phyloP scores from a whole-genome alignment of 2,888 invertebrate species.

The Eustalomyia histrio region DNA sequence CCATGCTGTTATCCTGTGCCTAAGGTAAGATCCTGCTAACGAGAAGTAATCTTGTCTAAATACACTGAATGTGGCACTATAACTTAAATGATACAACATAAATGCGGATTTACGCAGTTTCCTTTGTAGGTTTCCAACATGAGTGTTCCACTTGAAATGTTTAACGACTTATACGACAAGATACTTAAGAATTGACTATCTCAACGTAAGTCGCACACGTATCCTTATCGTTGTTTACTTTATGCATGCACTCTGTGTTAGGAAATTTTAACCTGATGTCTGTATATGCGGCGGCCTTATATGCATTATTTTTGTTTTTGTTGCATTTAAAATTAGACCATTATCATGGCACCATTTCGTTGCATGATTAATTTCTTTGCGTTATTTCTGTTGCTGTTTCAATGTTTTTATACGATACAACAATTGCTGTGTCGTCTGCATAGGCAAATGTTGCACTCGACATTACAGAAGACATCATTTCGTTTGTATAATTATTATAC shows the following conservation, averaged over 20 bases:
- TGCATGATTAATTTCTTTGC: background rate
- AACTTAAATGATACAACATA: constrained; percentile 4
- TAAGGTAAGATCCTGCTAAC: background rate
- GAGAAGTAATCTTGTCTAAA: constrained; percentile 6
- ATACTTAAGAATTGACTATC: background rate
- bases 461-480: background rate
- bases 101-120: constrained; percentile 15
- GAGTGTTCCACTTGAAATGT: constrained; percentile 15
- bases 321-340: no score
- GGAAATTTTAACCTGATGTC: no score
- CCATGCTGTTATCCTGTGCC: background rate
- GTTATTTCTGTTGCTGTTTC: background rate
- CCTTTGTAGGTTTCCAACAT: constrained; percentile 2
- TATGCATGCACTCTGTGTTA: no score
- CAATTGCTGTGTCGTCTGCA: background rate
- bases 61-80: background rate
- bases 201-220: background rate
- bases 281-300: no score
- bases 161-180: constrained; percentile 7
- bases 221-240: no score
- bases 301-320: no score
- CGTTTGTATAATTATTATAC: background rate
- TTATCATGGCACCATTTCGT: background rate
- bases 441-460: background rate
- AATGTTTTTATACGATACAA: background rate